Base-by-base conservation (phyloP, 2,888 invertebrate genomes). In the Resseliella maxima region DNA sequence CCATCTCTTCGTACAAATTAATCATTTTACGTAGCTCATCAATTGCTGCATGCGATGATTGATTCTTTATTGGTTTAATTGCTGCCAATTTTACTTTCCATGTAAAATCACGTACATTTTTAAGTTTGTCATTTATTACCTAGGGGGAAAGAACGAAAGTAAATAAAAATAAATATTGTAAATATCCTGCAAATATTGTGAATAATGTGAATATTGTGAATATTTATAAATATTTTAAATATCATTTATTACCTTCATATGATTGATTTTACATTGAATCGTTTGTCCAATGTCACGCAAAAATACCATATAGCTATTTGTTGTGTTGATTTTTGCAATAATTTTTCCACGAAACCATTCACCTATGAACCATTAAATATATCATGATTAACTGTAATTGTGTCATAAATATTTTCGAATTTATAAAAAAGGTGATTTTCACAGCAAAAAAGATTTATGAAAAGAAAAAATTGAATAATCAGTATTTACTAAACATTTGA, bases 311-410 rank as follows among this genome's bases (percentile, higher is more conserved):
- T 1, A 36, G 12, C 24, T 35, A 8, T 21, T 36, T 21, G 81
- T 0, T 35, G 1, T 21, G 1, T 36, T 0, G 2, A 36, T 36
- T 36, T 2, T n/a, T n/a, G n/a, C 0, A 2, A 83, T n/a, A 12
- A 83, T 83, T 83, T 24, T 21, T 0, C 83, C 36, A n/a, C 83
- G 83, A n/a, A n/a, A n/a, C 83, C 83, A 83, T n/a, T 83, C 38
- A 1, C 21, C 6, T n/a, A n/a, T n/a, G n/a, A n/a, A n/a, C n/a
- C n/a, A n/a, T n/a, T n/a, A n/a, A n/a, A n/a, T n/a, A n/a, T n/a
- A n/a, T n/a, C n/a, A n/a, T n/a, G n/a, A n/a, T n/a, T n/a, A n/a
- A n/a, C n/a, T n/a, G n/a, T n/a, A n/a, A n/a, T n/a, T n/a, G n/a
- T n/a, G n/a, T n/a, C n/a, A n/a, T n/a, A n/a, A n/a, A n/a, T n/a